Base-by-base conservation (phyloP, 1,140 invertebrate species). In the Phymastichus coffea region DNA sequence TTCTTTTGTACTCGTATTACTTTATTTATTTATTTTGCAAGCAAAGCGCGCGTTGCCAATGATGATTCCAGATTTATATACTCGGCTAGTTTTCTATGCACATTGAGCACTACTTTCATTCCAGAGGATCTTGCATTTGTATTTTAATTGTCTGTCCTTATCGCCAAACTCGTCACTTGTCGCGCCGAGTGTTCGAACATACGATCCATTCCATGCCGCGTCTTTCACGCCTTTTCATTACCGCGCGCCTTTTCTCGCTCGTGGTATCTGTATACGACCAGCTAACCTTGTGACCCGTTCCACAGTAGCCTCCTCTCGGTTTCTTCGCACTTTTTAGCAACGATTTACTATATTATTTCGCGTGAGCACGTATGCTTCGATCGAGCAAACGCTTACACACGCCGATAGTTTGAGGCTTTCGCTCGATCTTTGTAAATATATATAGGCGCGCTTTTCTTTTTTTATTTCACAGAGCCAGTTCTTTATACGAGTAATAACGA, bases 11-110 rank as follows among this genome's bases (percentile, higher is more conserved):
- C 15, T 8, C 25, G 4, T 41, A 23, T n/a, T 57, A 41, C 10
- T 49, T 30, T 49, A 57, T 57, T 57, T 57, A 57, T 57, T 47
- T 57, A 57, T 57, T 57, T 57, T 30, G 7, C 12, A 9, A 23
- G 15, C 14, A 30, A 2, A 26, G 15, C 19, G 14, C 7, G 54
- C 12, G 17, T 38, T 57, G 19, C 12, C 33, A 37, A 46, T 17
- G 12, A 56, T 0, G n/a, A 26, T 56, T 47, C 41, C 41, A 46
- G 19, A 23, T 23, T n/a, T 41, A 20, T 53, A 54, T 30, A 33
- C 20, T 20, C n/a, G n/a, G n/a, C n/a, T n/a, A n/a, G n/a, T n/a
- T n/a, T n/a, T n/a, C 2, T 20, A 38, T 47, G 40, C 35, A 30
- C 25, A 48, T n/a, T n/a, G n/a, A n/a, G n/a, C 41, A 14, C 22